phyloP scores from a whole-genome alignment of 2,888 invertebrate genomes.

The Apodemia zela region DNA sequence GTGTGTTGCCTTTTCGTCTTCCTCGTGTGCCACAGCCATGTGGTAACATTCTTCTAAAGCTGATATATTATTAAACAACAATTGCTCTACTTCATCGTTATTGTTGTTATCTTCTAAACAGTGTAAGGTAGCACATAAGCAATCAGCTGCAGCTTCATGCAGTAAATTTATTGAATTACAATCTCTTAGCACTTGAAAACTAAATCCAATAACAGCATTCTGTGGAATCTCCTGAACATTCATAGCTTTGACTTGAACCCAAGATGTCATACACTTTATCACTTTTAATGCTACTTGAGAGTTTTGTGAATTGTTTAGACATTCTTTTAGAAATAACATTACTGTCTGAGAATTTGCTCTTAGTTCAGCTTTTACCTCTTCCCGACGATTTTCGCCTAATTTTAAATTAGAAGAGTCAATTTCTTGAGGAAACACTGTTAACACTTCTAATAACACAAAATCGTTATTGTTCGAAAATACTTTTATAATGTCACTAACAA shows the following conservation, averaged over 20 bases:
- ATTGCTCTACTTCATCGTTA: constrained; percentile 86
- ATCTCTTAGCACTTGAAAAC: constrained; percentile 85
- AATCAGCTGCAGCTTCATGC: constrained; percentile 95
- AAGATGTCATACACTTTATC: constrained; percentile 93
- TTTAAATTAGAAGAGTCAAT: constrained; percentile 89
- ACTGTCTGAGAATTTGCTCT: constrained; percentile 88
- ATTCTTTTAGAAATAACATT: constrained; percentile 88
- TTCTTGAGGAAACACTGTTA: constrained; percentile 98
- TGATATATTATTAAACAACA: constrained; percentile 90
- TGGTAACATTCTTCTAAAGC: constrained; percentile 92
- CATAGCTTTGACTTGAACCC: constrained; percentile 92
- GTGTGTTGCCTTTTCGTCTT: constrained; percentile 95
- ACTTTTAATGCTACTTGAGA: constrained; percentile 86
- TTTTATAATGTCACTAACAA: constrained; percentile 90
- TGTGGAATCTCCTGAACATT: constrained; percentile 86
- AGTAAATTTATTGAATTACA: constrained; percentile 82
- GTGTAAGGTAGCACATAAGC: constrained; percentile 91
- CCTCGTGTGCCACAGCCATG: constrained; percentile 94
- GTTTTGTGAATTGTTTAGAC: constrained; percentile 84
- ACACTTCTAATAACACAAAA: constrained; percentile 93
- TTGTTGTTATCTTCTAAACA: constrained; percentile 89
- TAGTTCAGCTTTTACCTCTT: constrained; percentile 90
- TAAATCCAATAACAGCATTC: constrained; percentile 86
- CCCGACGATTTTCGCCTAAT: constrained; percentile 94
- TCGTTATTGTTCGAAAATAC: constrained; percentile 86